Evolutionary conservation across 2,113 vertebrate genomes (phyloP).

Genomic region (Trinectes maculatus): DNA sequence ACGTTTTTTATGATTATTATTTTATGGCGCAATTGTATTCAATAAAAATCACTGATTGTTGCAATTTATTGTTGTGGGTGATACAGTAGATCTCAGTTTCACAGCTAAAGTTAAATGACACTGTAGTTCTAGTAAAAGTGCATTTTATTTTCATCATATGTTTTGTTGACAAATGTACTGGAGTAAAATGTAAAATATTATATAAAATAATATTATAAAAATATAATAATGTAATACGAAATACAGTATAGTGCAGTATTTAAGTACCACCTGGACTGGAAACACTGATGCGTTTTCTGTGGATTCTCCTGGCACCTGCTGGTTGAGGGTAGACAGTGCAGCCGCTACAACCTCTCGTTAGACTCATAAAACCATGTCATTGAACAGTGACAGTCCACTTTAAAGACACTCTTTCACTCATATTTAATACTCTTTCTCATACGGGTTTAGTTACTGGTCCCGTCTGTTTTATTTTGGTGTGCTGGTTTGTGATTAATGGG

Average conservation of each 20-base stretch:
- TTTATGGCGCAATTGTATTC: too few species aligned
- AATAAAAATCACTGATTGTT: too few species aligned
- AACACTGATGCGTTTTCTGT: not conserved
- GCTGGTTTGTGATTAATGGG: conserved; percentile 8
- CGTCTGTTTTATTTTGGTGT: not conserved
- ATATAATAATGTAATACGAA: too few species aligned
- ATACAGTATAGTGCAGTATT: too few species aligned
- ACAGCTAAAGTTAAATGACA: too few species aligned
- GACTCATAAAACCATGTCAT: not conserved
- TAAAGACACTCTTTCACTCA: rapidly evolving
- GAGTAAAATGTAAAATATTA: too few species aligned
- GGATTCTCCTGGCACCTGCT: conserved; percentile 56
- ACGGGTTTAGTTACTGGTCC: not conserved
- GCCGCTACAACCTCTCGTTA: not conserved
- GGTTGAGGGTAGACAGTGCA: conserved; percentile 29
- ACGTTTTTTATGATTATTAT: not conserved
- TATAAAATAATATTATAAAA: too few species aligned
- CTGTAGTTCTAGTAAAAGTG: too few species aligned
- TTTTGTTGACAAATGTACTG: too few species aligned
- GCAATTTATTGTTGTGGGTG: too few species aligned
- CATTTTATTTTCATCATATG: too few species aligned
- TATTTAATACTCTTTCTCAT: not conserved
- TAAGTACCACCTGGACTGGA: not conserved
- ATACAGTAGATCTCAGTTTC: too few species aligned
- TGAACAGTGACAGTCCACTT: not conserved